Evolutionary conservation across 2,113 vertebrate genomes (phyloP).

Genomic region (Xyrauchen texanus): DNA sequence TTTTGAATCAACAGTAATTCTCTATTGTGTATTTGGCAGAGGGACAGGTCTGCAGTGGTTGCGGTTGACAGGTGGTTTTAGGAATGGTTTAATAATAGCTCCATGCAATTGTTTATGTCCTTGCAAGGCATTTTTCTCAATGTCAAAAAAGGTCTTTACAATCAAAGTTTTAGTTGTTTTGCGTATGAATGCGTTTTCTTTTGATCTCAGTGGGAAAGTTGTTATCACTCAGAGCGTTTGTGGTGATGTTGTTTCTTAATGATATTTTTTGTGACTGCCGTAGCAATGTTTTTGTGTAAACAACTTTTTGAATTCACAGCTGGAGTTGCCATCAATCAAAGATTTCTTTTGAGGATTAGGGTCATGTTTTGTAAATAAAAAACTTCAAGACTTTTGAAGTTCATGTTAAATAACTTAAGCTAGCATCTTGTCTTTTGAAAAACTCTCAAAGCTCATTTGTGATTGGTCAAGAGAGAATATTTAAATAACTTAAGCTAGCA

Average conservation of each 20-base stretch:
- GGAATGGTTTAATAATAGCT: slow-evolving; percentile 25
- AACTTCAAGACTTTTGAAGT: neutral
- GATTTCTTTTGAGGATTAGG: neutral
- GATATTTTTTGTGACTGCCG: neutral
- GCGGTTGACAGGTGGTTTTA: slow-evolving; percentile 25
- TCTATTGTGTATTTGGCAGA: slow-evolving; percentile 17
- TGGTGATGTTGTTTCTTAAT: neutral
- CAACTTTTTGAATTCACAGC: neutral
- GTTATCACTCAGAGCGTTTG: slow-evolving; percentile 6
- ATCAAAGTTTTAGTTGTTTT: slow-evolving; percentile 8
- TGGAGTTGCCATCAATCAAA: neutral
- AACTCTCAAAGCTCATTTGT: no score
- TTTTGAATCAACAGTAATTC: slow-evolving; percentile 18
- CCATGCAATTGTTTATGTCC: neutral
- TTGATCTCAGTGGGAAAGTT: neutral
- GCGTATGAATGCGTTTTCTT: neutral
- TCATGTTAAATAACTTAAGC: no score
- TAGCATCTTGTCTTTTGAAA: no score
- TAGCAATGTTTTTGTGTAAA: neutral
- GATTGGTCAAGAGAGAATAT: no score
- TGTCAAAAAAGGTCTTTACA: slow-evolving; percentile 8
- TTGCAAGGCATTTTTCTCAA: slow-evolving; percentile 17
- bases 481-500: no score
- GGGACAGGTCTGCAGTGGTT: slow-evolving; percentile 4
- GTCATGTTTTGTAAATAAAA: neutral